These are phyloP conservation scores for Scaptomyza pallida DNA, from an alignment of 1,140 invertebrate genomes.

Conservation along the genomic window DNA sequence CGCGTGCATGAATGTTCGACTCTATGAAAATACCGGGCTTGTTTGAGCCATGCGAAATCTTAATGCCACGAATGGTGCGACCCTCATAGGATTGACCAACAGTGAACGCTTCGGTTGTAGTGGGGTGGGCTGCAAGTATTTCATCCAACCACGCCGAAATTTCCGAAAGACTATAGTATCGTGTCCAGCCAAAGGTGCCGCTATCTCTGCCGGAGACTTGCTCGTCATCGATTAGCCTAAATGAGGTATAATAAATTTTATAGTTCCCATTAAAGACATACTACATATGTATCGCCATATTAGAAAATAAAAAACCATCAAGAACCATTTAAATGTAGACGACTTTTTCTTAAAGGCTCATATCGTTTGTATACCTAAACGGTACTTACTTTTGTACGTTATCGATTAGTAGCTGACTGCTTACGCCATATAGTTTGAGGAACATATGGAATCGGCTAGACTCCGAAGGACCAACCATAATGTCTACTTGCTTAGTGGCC, in stretches of 20 bases:
- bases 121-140: constrained; percentile 74
- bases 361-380: no score
- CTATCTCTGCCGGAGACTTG: constrained; percentile 52
- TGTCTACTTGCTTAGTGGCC: constrained; percentile 47
- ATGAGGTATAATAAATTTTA: constrained; percentile 43
- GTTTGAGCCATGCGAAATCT: constrained; percentile 85
- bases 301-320: background rate
- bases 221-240: constrained; percentile 75
- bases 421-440: constrained; percentile 38
- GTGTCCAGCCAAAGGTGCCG: constrained; percentile 80
- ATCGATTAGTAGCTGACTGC: constrained; percentile 54
- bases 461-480: constrained; percentile 67
- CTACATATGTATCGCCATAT: constrained; percentile 16
- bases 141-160: constrained; percentile 85
- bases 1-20: constrained; percentile 85
- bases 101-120: constrained; percentile 56
- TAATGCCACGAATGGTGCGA: constrained; percentile 86
- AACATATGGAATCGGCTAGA: constrained; percentile 42
- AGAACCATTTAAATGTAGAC: no score
- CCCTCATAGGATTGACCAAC: constrained; percentile 86
- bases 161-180: constrained; percentile 84
- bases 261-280: constrained; percentile 22
- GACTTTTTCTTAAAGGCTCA: no score
- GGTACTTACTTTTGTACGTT: constrained; percentile 71
- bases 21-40: constrained; percentile 86